Evolutionary conservation across 1,140 invertebrate genomes (phyloP), one percentile per base, ranked within the genome.

Genomic region (Medauroidea extradentata): DNA sequence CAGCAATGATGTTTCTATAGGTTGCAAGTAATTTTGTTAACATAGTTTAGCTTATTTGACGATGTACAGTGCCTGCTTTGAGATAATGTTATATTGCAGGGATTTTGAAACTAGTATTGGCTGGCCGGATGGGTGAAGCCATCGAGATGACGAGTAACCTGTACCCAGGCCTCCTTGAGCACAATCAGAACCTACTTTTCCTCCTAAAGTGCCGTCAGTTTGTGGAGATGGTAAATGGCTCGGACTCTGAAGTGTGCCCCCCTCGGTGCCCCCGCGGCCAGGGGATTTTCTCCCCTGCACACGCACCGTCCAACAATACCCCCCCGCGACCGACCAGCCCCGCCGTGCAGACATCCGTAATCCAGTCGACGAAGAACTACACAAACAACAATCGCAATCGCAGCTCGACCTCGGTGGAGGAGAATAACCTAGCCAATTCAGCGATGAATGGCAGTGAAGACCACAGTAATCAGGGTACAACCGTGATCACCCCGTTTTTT

Each of bases 121-220:
- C 87, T 46, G 96, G 96, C 18, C 84, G 91, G 67, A 94, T 98
- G 83, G 91, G 93, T 16, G 94, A 98, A 78, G 96, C 96, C 43
- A 94, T 98, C 69, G 91, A 95, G 69, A 79, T 85, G 58, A 95
- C 95, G 48, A 85, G 87, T 71, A 83, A 88, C 69, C 77, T 95
- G 58, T 98, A 96, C 79, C 95, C 96, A 7, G 90, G 88, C 13
- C 79, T 99, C 39, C 77, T 99, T 65, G 91, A 96, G 73, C 81
- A 85, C 43, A 93, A 97, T 78, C 85, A 85, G 65, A 93, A 96
- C 73, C 80, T 99, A 63, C 83, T 94, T 68, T 98, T 99, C 75
- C 87, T 93, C 75, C 81, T 99, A 54, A 96, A 97, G 75, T 96
- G 94, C 77, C 86, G 96, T 64, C 95, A 99, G 79, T 99, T 99